Evolutionary conservation across 1,140 invertebrate genomes (phyloP).

Genomic region (Ephestia elutella): DNA sequence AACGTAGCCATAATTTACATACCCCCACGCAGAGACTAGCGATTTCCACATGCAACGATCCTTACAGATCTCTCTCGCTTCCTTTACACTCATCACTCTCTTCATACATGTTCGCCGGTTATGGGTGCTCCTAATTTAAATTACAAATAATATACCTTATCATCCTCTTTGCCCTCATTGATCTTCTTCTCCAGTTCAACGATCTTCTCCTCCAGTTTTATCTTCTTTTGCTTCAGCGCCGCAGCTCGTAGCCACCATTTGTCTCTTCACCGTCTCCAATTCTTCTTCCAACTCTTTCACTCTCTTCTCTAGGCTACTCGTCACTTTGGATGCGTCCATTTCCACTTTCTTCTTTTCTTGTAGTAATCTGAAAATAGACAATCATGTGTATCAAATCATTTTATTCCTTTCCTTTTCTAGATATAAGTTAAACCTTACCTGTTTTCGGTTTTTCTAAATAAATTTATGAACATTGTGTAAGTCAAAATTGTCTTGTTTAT

Average conservation of each 20-base stretch:
- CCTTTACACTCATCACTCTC: too few relatives aligned
- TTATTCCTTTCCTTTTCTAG: too few relatives aligned
- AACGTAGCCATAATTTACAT: too few relatives aligned
- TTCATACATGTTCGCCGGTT: too few relatives aligned
- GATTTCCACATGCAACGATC: too few relatives aligned
- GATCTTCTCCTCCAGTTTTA: constrained; percentile 48
- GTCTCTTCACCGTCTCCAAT: constrained; percentile 38
- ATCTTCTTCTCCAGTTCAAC: constrained; percentile 42
- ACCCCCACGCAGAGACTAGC: too few relatives aligned
- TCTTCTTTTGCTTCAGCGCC: constrained; percentile 45
- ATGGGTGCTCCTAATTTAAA: constrained; percentile 1
- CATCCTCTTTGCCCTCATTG: constrained; percentile 34
- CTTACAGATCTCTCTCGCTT: too few relatives aligned
- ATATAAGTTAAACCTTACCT: too few relatives aligned
- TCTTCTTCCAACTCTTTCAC: constrained; percentile 49
- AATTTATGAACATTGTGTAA: too few relatives aligned
- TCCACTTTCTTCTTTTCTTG: constrained; percentile 50
- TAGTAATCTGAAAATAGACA: constrained; percentile 38
- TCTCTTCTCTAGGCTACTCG: constrained; percentile 35
- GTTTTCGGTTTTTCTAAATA: too few relatives aligned
- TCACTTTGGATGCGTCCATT: constrained; percentile 31
- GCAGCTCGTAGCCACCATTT: constrained; percentile 31
- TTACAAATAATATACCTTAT: constrained; percentile 27
- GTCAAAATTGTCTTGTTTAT: too few relatives aligned
- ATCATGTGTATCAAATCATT: too few relatives aligned